Conservation (phyloP, 2,888 invertebrate species). For the Timema cristinae region DNA sequence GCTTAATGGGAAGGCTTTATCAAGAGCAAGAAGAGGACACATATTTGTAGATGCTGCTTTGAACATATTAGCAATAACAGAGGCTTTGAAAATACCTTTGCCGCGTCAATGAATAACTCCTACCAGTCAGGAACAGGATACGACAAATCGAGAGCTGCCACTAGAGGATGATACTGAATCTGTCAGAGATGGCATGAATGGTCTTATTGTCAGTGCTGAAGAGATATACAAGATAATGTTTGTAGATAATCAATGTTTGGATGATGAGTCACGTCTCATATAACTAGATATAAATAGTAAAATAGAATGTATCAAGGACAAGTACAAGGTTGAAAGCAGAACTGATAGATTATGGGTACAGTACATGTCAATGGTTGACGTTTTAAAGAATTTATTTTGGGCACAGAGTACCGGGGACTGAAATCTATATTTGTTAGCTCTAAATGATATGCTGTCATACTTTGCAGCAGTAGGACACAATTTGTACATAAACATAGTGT, state of each 20-base stretch:
- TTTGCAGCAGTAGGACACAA: slow-evolving; percentile 5
- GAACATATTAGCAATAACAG: too few relatives aligned
- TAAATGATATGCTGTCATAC: neutral
- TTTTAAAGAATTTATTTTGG: neutral
- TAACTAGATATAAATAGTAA: too few relatives aligned
- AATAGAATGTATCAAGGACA: neutral
- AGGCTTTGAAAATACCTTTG: too few relatives aligned
- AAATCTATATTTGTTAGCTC: neutral
- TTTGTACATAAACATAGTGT: too few relatives aligned
- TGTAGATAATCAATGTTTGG: neutral
- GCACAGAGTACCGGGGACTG: neutral
- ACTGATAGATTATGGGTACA: neutral
- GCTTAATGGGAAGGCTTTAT: neutral
- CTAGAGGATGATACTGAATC: neutral
- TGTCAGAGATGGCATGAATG: neutral
- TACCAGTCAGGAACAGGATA: too few relatives aligned
- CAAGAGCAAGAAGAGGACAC: neutral
- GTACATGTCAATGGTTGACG: neutral
- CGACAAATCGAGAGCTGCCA: too few relatives aligned
- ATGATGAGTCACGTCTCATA: neutral
- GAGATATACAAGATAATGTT: neutral
- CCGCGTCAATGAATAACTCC: too few relatives aligned
- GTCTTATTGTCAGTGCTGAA: neutral
- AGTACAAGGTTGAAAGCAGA: neutral
- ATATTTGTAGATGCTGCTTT: too few relatives aligned